Evolutionary conservation across 2,888 invertebrate species (phyloP).

Genomic region (Metacarcinus magister): DNA sequence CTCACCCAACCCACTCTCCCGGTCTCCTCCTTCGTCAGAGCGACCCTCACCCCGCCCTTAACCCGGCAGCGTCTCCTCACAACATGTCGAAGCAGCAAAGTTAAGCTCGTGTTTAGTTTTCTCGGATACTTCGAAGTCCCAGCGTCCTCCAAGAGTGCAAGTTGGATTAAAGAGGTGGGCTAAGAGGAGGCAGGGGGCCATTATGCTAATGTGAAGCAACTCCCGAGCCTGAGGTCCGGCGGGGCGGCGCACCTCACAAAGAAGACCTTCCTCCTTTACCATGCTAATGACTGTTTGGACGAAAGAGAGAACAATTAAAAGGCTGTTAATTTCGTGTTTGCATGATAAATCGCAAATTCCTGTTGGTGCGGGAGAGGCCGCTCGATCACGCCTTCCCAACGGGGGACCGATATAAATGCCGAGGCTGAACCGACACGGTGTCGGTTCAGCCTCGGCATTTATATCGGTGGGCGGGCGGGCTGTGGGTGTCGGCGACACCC

Average conservation of each 20-base stretch:
- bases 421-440: neutral
- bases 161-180: constrained; percentile 42
- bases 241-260: constrained; percentile 67
- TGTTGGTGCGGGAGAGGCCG: constrained; percentile 44
- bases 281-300: constrained; percentile 76
- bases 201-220: constrained; percentile 75
- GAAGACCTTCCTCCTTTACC: constrained; percentile 64
- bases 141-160: constrained; percentile 4
- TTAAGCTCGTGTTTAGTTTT: constrained; percentile 13
- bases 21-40: neutral
- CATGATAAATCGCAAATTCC: constrained; percentile 72
- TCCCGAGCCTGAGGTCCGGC: constrained; percentile 51
- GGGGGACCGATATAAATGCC: constrained; percentile 55
- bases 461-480: no score
- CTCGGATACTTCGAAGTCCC: constrained; percentile 53
- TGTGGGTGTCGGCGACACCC: neutral
- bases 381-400: constrained; percentile 52
- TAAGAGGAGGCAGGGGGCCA: constrained; percentile 62
- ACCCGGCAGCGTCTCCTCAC: neutral
- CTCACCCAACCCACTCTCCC: neutral
- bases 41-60: neutral
- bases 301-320: constrained; percentile 73
- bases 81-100: neutral
- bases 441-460: no score
- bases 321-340: constrained; percentile 77